phyloP scores from a whole-genome alignment of 2,797 vertebrate species.

The Synanceia verrucosa region DNA sequence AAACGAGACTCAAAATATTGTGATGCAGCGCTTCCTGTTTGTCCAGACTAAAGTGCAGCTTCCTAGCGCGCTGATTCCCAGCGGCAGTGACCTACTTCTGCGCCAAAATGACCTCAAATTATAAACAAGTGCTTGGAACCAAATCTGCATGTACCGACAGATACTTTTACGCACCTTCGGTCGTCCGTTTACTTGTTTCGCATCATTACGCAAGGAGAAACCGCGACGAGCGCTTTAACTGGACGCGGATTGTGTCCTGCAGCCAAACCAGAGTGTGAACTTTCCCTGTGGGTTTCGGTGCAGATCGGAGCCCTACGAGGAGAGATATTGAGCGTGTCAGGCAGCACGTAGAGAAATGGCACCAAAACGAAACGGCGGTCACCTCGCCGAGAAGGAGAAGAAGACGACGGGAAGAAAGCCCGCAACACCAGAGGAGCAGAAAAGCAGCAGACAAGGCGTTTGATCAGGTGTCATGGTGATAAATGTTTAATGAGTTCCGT shows the following conservation, averaged over 20 bases:
- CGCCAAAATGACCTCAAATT: neutral
- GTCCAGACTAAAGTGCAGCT: constrained; percentile 48
- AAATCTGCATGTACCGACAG: neutral
- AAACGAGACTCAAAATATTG: neutral
- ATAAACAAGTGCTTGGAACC: neutral
- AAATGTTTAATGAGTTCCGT: neutral
- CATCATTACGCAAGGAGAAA: constrained; percentile 41
- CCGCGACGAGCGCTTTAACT: neutral
- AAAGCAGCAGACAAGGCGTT: neutral
- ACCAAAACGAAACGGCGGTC: neutral
- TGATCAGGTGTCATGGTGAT: neutral
- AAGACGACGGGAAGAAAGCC: neutral
- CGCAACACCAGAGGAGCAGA: neutral
- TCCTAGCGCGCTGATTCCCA: constrained; percentile 29
- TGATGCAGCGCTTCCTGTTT: constrained; percentile 73
- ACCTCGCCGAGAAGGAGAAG: neutral
- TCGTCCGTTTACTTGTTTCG: constrained; percentile 6
- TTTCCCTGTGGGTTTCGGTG: neutral
- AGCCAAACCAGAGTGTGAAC: neutral
- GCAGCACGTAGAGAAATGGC: neutral
- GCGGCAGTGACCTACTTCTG: constrained; percentile 28
- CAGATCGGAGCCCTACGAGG: neutral
- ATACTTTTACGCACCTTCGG: constrained; percentile 11
- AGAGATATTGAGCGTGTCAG: neutral
- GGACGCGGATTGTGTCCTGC: neutral